These are phyloP conservation scores for Rhagium mordax DNA, from an alignment of 2,888 invertebrate genomes.

Conservation along the genomic window DNA sequence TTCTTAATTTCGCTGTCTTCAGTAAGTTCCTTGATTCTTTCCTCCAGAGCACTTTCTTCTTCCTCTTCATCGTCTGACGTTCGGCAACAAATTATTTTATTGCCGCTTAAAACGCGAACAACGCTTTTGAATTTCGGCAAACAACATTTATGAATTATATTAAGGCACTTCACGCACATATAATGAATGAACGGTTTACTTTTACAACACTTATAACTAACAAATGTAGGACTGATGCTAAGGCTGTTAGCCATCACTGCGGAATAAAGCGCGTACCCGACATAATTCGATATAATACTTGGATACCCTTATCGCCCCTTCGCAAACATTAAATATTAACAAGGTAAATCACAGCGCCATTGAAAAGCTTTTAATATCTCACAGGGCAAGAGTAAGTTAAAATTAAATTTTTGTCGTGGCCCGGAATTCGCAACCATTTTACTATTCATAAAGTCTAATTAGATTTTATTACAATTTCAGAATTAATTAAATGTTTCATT, in stretches of 20 bases:
- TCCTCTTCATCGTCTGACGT: not conserved
- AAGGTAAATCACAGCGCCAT: constrained; percentile 10
- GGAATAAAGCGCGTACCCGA: not conserved
- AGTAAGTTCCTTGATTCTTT: not conserved
- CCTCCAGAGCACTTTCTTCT: not conserved
- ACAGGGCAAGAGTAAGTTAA: not conserved
- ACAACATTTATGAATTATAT: constrained; percentile 9
- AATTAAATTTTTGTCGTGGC: constrained; percentile 15
- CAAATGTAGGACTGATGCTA: not conserved
- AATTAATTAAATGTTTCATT: constrained; percentile 4
- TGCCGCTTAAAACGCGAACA: not conserved
- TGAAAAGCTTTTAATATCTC: constrained; percentile 9
- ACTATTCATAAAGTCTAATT: constrained; percentile 21
- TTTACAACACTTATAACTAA: constrained; percentile 11
- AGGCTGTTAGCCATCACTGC: not conserved
- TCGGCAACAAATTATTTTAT: not conserved
- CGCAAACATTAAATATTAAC: constrained; percentile 18
- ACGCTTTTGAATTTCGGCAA: constrained; percentile 6
- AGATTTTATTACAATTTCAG: constrained; percentile 9
- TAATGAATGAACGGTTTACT: constrained; percentile 14
- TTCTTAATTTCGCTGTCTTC: not conserved
- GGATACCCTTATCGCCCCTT: not conserved
- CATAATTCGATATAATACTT: not conserved
- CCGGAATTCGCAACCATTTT: not conserved
- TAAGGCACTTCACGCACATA: constrained; percentile 10